Base-by-base conservation (phyloP, 2,888 invertebrate species). In the Rhabditophanes sp. region DNA sequence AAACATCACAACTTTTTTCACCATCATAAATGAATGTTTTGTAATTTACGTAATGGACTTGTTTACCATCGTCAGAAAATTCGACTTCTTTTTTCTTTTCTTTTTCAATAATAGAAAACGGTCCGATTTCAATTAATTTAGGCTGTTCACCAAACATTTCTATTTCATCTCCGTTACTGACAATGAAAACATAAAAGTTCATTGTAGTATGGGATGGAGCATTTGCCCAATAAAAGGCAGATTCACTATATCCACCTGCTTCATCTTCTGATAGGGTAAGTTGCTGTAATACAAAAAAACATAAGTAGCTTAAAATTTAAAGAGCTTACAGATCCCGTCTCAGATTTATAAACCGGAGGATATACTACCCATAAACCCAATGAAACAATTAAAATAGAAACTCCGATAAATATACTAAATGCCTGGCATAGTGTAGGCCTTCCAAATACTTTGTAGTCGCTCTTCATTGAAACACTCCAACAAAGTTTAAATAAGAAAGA, bases 11-110 rank as follows among this genome's bases (percentile, higher is more conserved):
- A 7, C 44, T 44, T 4, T 45, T 18, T 5, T 48, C 43, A 17
- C 34, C 15, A 17, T 39, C 24, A 29, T 25, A 44, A 18, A 42
- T 30, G 22, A 43, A 57, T 25, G 37, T 46, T 33, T 53, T 55
- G 31, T 58, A 57, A 35, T 57, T 57, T 30, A 51, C 39, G 37
- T 57, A 57, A 36, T 47, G 48, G 25, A 58, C 41, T 35, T 38
- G 28, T 2, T 39, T 30, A n/a, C 42, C 43, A 29, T 52, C 48
- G 3, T 41, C 33, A 8, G 34, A 43, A 35, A 42, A 58, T 7
- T 49, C 36, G 12, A 47, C 31, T 19, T 58, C 48, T 33, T 48
- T 39, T 32, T 57, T 57, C 16, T 50, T 40, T 28, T 56, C 56
- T 8, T 42, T 39, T 35, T 53, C 56, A 21, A 54, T 57, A 31